These are phyloP conservation scores for Triops longicaudatus DNA, from an alignment of 1,140 invertebrate genomes.

Conservation along the genomic window DNA sequence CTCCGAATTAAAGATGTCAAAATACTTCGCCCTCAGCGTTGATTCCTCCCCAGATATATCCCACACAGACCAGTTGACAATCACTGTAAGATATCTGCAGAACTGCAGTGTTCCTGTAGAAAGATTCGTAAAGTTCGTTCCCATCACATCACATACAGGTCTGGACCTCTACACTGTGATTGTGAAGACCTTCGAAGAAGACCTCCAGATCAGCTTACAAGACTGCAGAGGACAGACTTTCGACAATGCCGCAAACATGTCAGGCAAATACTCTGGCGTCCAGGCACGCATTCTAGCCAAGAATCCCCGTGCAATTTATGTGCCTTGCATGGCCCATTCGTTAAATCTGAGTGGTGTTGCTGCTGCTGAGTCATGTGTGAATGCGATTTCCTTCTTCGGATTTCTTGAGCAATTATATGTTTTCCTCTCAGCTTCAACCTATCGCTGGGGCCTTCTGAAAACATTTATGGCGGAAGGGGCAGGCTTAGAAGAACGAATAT, in stretches of 20 bases:
- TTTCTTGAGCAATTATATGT: neutral
- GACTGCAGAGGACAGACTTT: slow-evolving; percentile 27
- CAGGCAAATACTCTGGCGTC: slow-evolving; percentile 16
- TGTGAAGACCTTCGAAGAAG: slow-evolving; percentile 23
- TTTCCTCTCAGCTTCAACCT: neutral
- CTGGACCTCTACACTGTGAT: slow-evolving; percentile 2
- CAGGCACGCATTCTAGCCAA: slow-evolving; percentile 28
- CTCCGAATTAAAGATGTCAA: slow-evolving; percentile 35
- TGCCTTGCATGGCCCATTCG: slow-evolving; percentile 11
- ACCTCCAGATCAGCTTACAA: slow-evolving; percentile 29
- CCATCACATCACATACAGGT: slow-evolving; percentile 18
- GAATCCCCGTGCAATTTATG: neutral
- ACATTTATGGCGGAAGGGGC: neutral
- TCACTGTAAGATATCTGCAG: slow-evolving; percentile 28
- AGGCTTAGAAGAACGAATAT: too few relatives aligned
- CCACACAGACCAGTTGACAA: slow-evolving; percentile 39
- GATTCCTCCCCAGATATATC: slow-evolving; percentile 39
- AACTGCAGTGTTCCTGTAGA: neutral
- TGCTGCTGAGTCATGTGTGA: neutral
- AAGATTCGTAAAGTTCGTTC: slow-evolving; percentile 22
- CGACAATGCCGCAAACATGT: slow-evolving; percentile 17
- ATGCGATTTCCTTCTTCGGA: neutral
- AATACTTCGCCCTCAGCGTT: slow-evolving; percentile 39
- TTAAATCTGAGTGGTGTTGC: neutral
- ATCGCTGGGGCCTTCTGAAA: neutral